A percentile compares a stretch with the other conserved stretches of the same genome.
Evolutionary conservation across 2,797 vertebrate species (phyloP).

Genomic region (Platalea minor): DNA sequence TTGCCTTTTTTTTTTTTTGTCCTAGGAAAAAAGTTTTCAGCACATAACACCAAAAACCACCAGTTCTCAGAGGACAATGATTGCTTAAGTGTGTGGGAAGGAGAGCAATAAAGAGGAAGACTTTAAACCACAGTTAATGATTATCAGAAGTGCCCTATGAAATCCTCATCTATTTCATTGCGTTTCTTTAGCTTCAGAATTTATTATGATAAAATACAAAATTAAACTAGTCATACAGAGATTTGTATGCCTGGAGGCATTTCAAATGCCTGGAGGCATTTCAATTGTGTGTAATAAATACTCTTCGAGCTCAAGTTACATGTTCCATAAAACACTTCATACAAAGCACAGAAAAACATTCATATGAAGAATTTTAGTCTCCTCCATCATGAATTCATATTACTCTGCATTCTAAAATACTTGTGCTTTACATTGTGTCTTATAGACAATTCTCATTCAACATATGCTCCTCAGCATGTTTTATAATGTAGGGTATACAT

Average conservation of each 20-base stretch:
- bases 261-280: neutral
- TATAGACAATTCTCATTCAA: neutral
- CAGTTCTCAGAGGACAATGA: neutral
- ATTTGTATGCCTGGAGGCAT: neutral
- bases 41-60: rapidly evolving
- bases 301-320: neutral
- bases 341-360: neutral
- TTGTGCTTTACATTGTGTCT: neutral
- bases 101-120: neutral
- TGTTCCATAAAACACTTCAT: neutral
- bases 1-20: neutral
- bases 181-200: neutral
- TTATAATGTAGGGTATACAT: neutral
- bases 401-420: neutral
- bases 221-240: neutral
- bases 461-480: neutral
- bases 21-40: neutral
- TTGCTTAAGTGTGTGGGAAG: neutral
- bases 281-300: neutral
- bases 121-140: neutral
- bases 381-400: neutral
- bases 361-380: neutral
- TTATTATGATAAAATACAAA: neutral
- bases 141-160: neutral
- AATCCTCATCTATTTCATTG: neutral